A percentile compares a stretch with the other conserved stretches of the same genome.
phyloP scores from a whole-genome alignment of 2,888 invertebrate species.

The Leuctra nigra region DNA sequence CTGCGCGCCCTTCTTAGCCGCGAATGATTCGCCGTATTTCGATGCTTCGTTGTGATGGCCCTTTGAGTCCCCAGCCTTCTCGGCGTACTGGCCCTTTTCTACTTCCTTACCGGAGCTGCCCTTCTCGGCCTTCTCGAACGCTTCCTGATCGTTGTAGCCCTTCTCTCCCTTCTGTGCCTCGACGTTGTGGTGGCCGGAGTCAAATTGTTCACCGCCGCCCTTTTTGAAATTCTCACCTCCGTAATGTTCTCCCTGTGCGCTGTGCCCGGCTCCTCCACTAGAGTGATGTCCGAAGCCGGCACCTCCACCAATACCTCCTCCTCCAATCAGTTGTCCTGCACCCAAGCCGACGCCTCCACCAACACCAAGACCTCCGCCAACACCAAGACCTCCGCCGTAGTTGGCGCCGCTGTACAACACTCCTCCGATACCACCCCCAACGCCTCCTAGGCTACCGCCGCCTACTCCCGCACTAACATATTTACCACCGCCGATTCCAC shows the following conservation, averaged over 20 bases:
- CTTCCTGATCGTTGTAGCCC: constrained; percentile 45
- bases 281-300: background rate
- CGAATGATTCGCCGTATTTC: constrained; percentile 50
- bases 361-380: background rate
- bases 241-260: constrained; percentile 39
- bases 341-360: background rate
- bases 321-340: constrained; percentile 8
- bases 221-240: constrained; percentile 41
- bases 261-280: background rate
- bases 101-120: constrained; percentile 50
- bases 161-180: constrained; percentile 66
- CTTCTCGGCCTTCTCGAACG: constrained; percentile 49
- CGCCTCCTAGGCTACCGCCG: background rate
- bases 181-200: constrained; percentile 55
- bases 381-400: background rate
- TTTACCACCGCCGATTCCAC: background rate
- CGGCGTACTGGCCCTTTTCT: constrained; percentile 47
- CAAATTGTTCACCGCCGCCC: constrained; percentile 60
- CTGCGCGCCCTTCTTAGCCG: constrained; percentile 46
- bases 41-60: constrained; percentile 48
- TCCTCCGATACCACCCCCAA: constrained; percentile 8
- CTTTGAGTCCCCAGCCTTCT: constrained; percentile 48
- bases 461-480: background rate
- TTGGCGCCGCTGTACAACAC: background rate
- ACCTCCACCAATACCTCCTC: constrained; percentile 7